phyloP scores from a whole-genome alignment of 1,140 invertebrate genomes.

The Achatina immaculata region DNA sequence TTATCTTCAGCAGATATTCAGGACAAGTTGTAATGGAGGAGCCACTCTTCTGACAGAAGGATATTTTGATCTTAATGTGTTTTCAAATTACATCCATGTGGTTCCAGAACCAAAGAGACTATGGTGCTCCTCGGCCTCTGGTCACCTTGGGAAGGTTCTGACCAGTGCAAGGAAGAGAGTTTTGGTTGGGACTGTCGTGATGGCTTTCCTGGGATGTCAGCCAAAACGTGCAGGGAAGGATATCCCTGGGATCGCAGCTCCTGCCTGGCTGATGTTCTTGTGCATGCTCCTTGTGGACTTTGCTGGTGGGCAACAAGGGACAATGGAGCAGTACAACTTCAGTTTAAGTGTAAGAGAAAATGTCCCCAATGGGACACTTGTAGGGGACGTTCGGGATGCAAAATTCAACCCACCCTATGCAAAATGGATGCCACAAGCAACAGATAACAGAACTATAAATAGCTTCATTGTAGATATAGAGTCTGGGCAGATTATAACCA shows the following conservation, averaged over 20 bases:
- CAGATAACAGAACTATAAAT: constrained; percentile 24
- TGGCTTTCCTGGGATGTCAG: neutral
- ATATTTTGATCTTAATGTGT: neutral
- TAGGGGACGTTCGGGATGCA: neutral
- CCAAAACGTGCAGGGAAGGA: neutral
- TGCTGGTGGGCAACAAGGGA: neutral
- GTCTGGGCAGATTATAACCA: constrained; percentile 21
- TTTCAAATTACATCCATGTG: neutral
- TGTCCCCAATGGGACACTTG: neutral
- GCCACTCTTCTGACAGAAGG: neutral
- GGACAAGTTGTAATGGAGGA: too few species aligned
- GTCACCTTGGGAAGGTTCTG: neutral
- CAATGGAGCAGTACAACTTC: constrained; percentile 15
- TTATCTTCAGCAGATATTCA: too few species aligned
- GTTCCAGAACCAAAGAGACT: neutral
- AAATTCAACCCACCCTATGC: constrained; percentile 23
- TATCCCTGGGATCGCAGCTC: neutral
- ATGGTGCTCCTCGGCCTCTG: neutral
- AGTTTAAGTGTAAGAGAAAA: constrained; percentile 19
- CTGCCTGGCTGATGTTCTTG: neutral
- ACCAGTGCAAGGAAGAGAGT: neutral
- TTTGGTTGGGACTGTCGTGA: neutral
- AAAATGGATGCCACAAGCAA: neutral
- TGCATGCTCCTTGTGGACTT: neutral
- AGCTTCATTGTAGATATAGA: constrained; percentile 22